Conservation (phyloP, 2,113 vertebrate species). For the Gadus macrocephalus region DNA sequence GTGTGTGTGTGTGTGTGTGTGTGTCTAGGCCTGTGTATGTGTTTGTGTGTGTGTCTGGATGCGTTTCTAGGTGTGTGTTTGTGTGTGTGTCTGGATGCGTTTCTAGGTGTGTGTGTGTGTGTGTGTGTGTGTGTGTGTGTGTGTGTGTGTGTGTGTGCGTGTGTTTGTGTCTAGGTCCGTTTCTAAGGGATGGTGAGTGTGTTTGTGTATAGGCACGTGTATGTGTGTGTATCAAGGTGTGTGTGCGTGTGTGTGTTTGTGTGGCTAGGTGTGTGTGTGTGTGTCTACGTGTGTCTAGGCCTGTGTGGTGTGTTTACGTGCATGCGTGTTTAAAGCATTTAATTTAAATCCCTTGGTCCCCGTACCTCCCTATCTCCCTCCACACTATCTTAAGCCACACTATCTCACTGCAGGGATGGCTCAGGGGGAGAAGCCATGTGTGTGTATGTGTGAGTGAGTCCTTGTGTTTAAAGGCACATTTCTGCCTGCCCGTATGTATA, state of each 20-base stretch:
- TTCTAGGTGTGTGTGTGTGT: constrained; percentile 9
- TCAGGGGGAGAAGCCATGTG: constrained; percentile 19
- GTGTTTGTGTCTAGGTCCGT: constrained; percentile 2
- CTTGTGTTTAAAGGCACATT: no score
- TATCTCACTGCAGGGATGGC: constrained; percentile 11
- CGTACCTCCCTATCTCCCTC: no score
- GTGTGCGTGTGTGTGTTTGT: constrained; percentile 15
- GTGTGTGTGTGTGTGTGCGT: constrained; percentile 17
- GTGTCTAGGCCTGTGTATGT: constrained; percentile 15
- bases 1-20: constrained; percentile 10
- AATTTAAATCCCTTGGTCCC: no score
- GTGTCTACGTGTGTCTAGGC: constrained; percentile 12
- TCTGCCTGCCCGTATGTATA: no score
- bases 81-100: constrained; percentile 11
- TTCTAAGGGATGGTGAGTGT: no score
- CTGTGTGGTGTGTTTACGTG: constrained; percentile 11
- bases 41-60: constrained; percentile 10
- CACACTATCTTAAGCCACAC: not conserved
- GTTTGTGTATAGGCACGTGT: no score
- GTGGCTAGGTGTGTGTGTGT: constrained; percentile 19
- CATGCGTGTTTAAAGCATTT: constrained; percentile 40
- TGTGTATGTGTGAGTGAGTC: no score
- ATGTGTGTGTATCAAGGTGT: constrained; percentile 12
- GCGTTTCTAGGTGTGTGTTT: constrained; percentile 7
- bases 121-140: not conserved